Base-by-base conservation (phyloP, 2,888 invertebrate species). In the Aphidoletes aphidimyza region DNA sequence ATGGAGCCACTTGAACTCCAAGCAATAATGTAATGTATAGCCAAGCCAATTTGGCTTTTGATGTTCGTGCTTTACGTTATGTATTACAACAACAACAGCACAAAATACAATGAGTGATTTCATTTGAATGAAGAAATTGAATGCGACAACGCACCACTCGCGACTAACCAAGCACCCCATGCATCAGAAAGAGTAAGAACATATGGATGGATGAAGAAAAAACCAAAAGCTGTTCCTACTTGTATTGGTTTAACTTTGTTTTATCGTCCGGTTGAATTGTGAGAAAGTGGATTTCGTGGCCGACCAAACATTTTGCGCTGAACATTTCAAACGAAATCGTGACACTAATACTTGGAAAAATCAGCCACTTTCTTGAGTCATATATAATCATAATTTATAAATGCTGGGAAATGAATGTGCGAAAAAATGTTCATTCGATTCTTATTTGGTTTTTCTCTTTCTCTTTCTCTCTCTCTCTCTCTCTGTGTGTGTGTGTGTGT, bases 1-100 rank as follows among this genome's bases (percentile, higher is more conserved):
- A 69, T 69, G 69, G 34, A 69, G 69, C 69, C 69, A 69, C 69
- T 69, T 69, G 69, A 69, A 69, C 69, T 69, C 69, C 47, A 17
- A 22, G 30, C 69, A 30, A n/a, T 69, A 69, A 69, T 34, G 69
- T 69, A 30, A 69, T 69, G 30, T 69, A 69, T 30, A 69, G 69
- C 69, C 69, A 34, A 69, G 69, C 17, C 30, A 26, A 22, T 26
- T 47, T 54, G 6, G 5, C 22, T 22, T 2, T 47, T 47, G 17
- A 47, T 22, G n/a, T 22, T 54, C 22, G 3, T 47, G 8, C 19
- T 47, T 47, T 47, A 17, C 47, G 54, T 54, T 54, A 54, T 54
- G 54, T 54, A n/a, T n/a, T n/a, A n/a, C n/a, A n/a, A n/a, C n/a
- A n/a, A n/a, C n/a, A n/a, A n/a, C n/a, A n/a, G n/a, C n/a, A n/a